Base-by-base conservation (phyloP, 35 echinoderm and acorn worm genomes). In the Heliocidaris tuberculata region DNA sequence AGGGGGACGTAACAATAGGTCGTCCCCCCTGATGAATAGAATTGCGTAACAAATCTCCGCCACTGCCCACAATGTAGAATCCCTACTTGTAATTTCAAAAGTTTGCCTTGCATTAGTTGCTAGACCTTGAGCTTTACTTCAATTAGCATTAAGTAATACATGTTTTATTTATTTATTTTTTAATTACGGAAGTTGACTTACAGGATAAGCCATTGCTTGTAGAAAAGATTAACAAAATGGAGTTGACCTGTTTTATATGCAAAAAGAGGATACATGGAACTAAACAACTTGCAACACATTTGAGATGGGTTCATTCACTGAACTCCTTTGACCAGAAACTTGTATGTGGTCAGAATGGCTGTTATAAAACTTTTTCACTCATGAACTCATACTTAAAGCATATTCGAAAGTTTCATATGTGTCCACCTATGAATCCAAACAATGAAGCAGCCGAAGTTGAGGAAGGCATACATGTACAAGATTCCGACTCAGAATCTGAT, bases 291-390 rank as follows among this genome's bases (percentile, higher is more conserved):
- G 92, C 92, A 30, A 11, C 30, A 60, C 86, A 95, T 95, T 61
- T 95, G 56, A 86, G 85, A 35, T 27, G 29, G 24, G 15, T 50
- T 30, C 95, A 96, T 94, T 21, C 13, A 86, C 13, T 96, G 19
- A 86, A 86, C 7, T 30, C 35, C n/a, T 48, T 27, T 88, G 92
- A 50, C 27, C 21, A 96, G 35, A 35, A 86, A 93, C 47, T 96
- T 21, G 15, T 93, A 59, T 97, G 95, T 96, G 27, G 32, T 24
- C 96, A 97, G 35, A 32, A 97, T 94, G 95, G 95, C 2, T 97
- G 96, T 93, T 32, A 27, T n/a, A 19, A 95, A 32, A 96, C 96
- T 27, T 97, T 96, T 85, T 32, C 5, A 12, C 9, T 94, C 24
- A 92, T 94, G 48, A 48, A 85, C 92, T 93, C 95, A 2, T 86